Evolutionary conservation across 2,113 vertebrate genomes (phyloP), one percentile per base, ranked within the genome.

Genomic region (Callithrix jacchus): DNA sequence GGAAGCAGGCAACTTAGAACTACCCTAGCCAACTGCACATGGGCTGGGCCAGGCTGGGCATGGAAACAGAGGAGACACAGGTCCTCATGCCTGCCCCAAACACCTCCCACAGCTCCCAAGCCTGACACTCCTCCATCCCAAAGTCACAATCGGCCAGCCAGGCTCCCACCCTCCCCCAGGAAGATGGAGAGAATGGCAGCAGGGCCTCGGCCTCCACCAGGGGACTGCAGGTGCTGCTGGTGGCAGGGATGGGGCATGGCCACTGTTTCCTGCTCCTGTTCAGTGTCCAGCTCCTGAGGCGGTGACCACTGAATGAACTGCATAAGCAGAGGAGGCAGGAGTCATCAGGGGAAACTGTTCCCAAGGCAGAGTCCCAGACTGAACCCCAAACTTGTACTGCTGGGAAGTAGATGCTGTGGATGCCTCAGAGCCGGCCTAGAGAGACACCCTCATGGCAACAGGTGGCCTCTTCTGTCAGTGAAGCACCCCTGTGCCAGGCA

Each of bases 381-480:
- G 37, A 35, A 25, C 56, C 13, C 32, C 2, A 58, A 23, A 8
- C 16, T 47, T 1, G 8, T 42, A 13, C 47, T 58, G 23, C 37
- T 35, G 40, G 54, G 32, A 73, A 81, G 56, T 6, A 52, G 52
- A 27, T 20, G n/a, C 37, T 47, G 21, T 20, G 20, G 58, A 77
- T 4, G 4, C 32, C 81, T 86, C 82, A 2, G 6, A 61, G 35
- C 45, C 25, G 71, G 49, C 23, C 54, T 49, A 0, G 21, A 30
- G 16, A 93, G 70, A 52, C 21, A 40, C n/a, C 47, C 10, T 12
- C 14, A 35, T 10, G 35, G 32, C 8, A 58, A 66, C 32, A 92
- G 61, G 70, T 8, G 52, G 6, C 42, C 16, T 56, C 21, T 14
- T 8, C 8, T 8, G 10, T 21, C 4, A 54, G n/a, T 0, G 0